phyloP scores from a whole-genome alignment of 2,113 vertebrate species.

The Hemiprocne comata region DNA sequence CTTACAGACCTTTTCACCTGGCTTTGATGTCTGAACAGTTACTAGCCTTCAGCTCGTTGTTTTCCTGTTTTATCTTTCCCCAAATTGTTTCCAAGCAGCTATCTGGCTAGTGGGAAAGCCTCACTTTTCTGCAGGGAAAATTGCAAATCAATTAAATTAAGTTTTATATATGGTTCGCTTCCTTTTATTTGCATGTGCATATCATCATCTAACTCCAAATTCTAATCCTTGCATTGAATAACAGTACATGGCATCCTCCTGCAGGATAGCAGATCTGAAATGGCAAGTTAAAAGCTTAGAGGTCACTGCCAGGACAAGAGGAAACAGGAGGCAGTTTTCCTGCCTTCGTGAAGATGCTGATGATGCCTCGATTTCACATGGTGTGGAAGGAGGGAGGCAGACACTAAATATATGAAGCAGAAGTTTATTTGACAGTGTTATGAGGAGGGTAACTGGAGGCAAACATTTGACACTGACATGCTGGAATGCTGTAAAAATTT shows the following conservation, averaged over 20 bases:
- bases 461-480: conserved; percentile 80
- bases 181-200: not conserved
- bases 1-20: conserved; percentile 45
- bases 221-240: not conserved
- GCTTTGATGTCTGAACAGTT: conserved; percentile 45
- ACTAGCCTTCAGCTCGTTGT: not conserved
- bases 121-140: not conserved
- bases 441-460: conserved; percentile 74
- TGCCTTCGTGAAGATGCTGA: conserved; percentile 6
- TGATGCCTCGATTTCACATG: conserved; percentile 10
- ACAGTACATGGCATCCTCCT: not conserved
- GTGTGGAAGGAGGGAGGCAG: conserved; percentile 54
- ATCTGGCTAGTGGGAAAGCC: not conserved
- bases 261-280: not conserved
- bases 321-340: conserved; percentile 23
- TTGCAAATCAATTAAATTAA: not conserved
- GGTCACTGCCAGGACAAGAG: conserved; percentile 24
- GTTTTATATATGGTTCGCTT: not conserved
- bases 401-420: conserved; percentile 49
- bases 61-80: conserved; percentile 19
- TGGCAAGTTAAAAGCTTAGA: not conserved
- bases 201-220: not conserved
- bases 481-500: conserved; percentile 85
- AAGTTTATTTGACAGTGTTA: conserved; percentile 78
- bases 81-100: not conserved